These are phyloP conservation scores for Octopus bimaculoides DNA, from an alignment of 1,140 invertebrate species.

Conservation along the genomic window DNA sequence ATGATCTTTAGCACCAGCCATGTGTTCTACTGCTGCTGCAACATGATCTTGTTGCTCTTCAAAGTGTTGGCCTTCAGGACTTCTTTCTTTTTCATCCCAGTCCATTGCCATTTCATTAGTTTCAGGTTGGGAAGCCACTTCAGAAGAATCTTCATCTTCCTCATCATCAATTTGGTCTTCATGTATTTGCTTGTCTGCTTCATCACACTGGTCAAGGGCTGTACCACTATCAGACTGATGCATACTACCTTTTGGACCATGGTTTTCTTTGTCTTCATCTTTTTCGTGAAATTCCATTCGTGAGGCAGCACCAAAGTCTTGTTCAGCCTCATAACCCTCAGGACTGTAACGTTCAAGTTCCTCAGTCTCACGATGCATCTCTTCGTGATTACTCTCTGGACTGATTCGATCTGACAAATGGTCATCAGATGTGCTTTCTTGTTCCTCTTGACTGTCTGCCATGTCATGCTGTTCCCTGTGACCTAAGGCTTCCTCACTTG, in stretches of 20 bases:
- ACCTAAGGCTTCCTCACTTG: no score
- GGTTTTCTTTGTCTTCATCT: background rate
- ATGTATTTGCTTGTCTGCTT: background rate
- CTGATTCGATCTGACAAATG: no score
- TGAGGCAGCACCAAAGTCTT: background rate
- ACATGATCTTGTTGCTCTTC: constrained; percentile 20
- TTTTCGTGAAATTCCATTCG: background rate
- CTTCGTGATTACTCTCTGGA: background rate
- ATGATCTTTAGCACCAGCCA: constrained; percentile 17
- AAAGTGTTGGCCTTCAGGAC: constrained; percentile 5
- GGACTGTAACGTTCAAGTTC: background rate
- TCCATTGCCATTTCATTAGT: background rate
- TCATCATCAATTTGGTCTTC: constrained; percentile 25
- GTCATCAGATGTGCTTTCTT: no score
- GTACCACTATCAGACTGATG: constrained; percentile 6
- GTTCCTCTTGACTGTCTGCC: no score
- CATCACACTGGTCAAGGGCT: background rate
- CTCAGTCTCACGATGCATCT: background rate
- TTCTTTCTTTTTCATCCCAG: constrained; percentile 25
- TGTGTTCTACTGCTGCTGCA: constrained; percentile 18
- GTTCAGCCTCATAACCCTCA: background rate
- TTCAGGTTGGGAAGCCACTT: constrained; percentile 21
- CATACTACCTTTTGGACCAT: background rate
- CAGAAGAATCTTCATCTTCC: constrained; percentile 31
- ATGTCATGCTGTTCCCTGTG: no score